Evolutionary conservation across 2,797 vertebrate genomes (phyloP).

Genomic region (Sphaeramia orbicularis): DNA sequence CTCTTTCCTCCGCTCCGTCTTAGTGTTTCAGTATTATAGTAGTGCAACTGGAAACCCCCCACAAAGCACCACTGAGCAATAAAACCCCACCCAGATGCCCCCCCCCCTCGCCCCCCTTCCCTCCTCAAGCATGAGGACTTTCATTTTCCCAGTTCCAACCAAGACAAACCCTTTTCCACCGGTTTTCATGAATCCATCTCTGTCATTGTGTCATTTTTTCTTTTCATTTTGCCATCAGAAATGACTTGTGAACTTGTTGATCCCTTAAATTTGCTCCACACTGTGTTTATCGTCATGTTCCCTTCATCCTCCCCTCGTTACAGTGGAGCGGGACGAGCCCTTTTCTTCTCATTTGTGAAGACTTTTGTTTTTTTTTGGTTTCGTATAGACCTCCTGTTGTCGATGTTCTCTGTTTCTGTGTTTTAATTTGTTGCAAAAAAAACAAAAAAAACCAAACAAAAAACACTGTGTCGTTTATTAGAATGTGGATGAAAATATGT

Average conservation of each 20-base stretch:
- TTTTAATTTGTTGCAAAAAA: conserved; percentile 77
- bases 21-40: conserved; percentile 71
- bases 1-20: conserved; percentile 49
- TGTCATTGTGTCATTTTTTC: conserved; percentile 37
- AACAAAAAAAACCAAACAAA: not conserved
- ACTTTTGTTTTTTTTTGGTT: conserved; percentile 67
- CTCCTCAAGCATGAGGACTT: conserved; percentile 32
- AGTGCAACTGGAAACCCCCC: conserved; percentile 55
- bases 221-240: conserved; percentile 42
- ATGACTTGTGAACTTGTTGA: conserved; percentile 29
- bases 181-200: conserved; percentile 33
- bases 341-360: conserved; percentile 59
- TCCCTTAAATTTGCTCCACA: conserved; percentile 2
- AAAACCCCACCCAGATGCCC: conserved; percentile 52
- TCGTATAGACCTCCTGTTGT: conserved; percentile 67
- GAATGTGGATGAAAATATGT: conserved; percentile 76
- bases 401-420: conserved; percentile 65
- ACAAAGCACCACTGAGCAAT: conserved; percentile 73
- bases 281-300: conserved; percentile 22
- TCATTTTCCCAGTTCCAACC: conserved; percentile 35
- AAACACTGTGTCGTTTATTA: conserved; percentile 72
- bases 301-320: conserved; percentile 21
- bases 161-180: conserved; percentile 54
- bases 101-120: conserved; percentile 29
- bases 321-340: not conserved